Base-by-base conservation (phyloP, 1,140 invertebrate species). In the Drosophila novamexicana region DNA sequence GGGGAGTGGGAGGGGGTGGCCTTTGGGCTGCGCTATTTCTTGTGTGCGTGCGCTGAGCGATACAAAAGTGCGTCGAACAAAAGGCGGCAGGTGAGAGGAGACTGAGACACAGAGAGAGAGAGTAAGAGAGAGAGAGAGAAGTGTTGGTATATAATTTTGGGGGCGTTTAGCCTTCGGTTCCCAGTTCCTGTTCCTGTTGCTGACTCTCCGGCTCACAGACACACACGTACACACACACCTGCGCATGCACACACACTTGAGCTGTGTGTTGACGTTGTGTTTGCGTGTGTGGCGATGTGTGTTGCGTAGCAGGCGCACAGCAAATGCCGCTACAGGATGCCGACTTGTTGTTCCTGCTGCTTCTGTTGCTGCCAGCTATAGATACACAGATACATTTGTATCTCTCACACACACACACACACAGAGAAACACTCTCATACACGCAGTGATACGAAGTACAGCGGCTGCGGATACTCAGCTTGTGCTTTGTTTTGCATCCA, bases 281-380 rank as follows among this genome's bases (percentile, higher is more conserved):
- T 75, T 78, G 84, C 89, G 84, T 88, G 84, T 88, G 85, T 81
- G 72, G 22, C 53, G 54, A 77, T 77, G 84, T 89, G 84, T 88
- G 85, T 84, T 81, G 67, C 61, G 62, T 75, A 89, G 61, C 84
- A 88, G 84, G 84, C 79, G 84, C 84, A 7, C 84, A 88, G 84
- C 56, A 80, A 82, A 47, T 42, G 39, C 37, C 3, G 14, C 22
- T 39, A 29, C 53, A 68, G 65, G 56, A 68, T 64, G 68, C n/a
- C 62, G 50, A 73, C 70, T 73, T 73, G 70, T 73, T 73, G 70
- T 68, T 57, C 59, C 58, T n/a, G 44, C 16, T 36, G 50, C 32
- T 62, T 47, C 22, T 29, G 50, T 14, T n/a, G 22, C 29, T 32
- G 50, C 40, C 14, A 37, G 22, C 62, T 53, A 54, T n/a, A 67